phyloP scores from a whole-genome alignment of 2,113 vertebrate genomes.

The Plecturocebus donacophilus region DNA sequence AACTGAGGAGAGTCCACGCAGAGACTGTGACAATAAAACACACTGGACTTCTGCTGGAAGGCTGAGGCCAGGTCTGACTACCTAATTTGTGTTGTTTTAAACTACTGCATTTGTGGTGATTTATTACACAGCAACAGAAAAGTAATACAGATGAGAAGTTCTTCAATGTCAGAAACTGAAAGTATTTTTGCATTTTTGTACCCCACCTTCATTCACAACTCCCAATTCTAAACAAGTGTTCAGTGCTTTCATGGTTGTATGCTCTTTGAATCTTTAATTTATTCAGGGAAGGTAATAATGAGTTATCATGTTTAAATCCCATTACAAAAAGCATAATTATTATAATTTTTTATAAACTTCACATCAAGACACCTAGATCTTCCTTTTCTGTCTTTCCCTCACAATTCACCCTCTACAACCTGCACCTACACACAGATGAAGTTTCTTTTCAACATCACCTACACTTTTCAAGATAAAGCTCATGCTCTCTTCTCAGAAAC shows the following conservation, averaged over 20 bases:
- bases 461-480: background rate
- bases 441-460: background rate
- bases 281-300: background rate
- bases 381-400: background rate
- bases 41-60: background rate
- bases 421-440: background rate
- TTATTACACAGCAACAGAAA: background rate
- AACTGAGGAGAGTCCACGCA: fast-evolving
- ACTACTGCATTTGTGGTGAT: background rate
- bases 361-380: background rate
- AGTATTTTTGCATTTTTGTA: background rate
- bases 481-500: background rate
- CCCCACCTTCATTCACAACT: background rate
- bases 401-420: no score
- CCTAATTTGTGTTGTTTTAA: background rate
- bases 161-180: background rate
- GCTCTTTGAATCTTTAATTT: background rate
- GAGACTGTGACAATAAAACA: background rate
- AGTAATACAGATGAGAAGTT: background rate
- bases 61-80: background rate
- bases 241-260: background rate
- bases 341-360: background rate
- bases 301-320: background rate
- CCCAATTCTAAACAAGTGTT: no score
- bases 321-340: background rate